These are phyloP conservation scores for Himalopsyche anomala DNA, from an alignment of 2,888 invertebrate genomes.

Conservation along the genomic window DNA sequence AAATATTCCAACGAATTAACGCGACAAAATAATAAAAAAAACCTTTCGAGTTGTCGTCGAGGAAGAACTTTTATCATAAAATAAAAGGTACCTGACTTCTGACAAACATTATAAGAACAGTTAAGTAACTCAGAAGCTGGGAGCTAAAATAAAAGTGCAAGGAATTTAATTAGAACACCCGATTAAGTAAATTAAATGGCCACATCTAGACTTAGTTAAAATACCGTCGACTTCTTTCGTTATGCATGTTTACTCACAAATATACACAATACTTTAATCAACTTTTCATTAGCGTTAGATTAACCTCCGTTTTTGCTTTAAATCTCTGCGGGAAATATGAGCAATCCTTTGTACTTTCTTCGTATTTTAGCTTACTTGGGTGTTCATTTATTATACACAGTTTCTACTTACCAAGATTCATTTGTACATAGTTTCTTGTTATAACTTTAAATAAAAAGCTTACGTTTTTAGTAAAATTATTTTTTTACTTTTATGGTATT, in stretches of 20 bases:
- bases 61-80: background rate
- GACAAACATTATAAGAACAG: background rate
- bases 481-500: too few species aligned
- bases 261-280: conserved; percentile 31
- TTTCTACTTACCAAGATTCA: background rate
- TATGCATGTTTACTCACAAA: background rate
- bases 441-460: too few species aligned
- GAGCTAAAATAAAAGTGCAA: background rate
- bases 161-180: conserved; percentile 34
- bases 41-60: too few species aligned
- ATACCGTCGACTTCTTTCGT: background rate
- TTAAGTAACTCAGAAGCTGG: conserved; percentile 13
- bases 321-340: background rate
- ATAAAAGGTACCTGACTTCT: background rate
- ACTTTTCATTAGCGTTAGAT: conserved; percentile 9
- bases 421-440: background rate
- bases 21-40: too few species aligned
- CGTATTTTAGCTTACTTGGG: background rate
- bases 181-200: conserved; percentile 31
- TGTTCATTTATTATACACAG: conserved; percentile 8
- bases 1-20: too few species aligned
- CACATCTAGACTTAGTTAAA: conserved; percentile 33
- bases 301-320: conserved; percentile 5
- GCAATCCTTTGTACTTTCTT: background rate
- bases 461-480: too few species aligned